Conservation (phyloP, 2,888 invertebrate genomes). For the Iselma pallidipennis region DNA sequence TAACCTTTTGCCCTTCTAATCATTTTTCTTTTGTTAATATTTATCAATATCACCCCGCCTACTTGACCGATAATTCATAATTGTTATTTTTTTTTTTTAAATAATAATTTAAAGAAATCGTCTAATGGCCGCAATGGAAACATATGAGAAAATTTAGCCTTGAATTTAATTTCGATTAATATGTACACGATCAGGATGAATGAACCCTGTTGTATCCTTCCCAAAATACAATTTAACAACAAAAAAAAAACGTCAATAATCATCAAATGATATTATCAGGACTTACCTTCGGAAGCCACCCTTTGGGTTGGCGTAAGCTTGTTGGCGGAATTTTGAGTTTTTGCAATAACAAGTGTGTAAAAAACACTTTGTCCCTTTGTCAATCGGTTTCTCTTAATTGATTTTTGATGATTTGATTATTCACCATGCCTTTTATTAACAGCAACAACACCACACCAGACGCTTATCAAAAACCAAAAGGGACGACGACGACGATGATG, state of each 20-base stretch:
- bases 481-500: conserved; percentile 1
- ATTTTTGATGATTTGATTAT: conserved; percentile 35
- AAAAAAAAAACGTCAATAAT: neutral
- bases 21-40: too few relatives aligned
- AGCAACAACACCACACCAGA: conserved; percentile 14
- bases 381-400: conserved; percentile 42
- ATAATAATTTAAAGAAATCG: too few relatives aligned
- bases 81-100: too few relatives aligned
- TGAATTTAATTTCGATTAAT: too few relatives aligned
- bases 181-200: too few relatives aligned
- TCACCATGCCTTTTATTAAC: conserved; percentile 43
- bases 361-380: conserved; percentile 50
- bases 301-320: conserved; percentile 78
- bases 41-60: neutral
- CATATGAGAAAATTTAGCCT: too few relatives aligned
- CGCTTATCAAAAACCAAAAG: neutral
- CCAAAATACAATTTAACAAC: too few relatives aligned
- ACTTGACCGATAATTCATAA: neutral
- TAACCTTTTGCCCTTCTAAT: neutral
- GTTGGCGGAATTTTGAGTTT: conserved; percentile 82
- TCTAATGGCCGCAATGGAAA: too few relatives aligned
- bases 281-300: conserved; percentile 76
- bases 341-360: conserved; percentile 56
- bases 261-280: neutral
- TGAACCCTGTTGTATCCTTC: too few relatives aligned